Base-by-base conservation (phyloP, 2,113 vertebrate species). In the Megaceryle torquata region DNA sequence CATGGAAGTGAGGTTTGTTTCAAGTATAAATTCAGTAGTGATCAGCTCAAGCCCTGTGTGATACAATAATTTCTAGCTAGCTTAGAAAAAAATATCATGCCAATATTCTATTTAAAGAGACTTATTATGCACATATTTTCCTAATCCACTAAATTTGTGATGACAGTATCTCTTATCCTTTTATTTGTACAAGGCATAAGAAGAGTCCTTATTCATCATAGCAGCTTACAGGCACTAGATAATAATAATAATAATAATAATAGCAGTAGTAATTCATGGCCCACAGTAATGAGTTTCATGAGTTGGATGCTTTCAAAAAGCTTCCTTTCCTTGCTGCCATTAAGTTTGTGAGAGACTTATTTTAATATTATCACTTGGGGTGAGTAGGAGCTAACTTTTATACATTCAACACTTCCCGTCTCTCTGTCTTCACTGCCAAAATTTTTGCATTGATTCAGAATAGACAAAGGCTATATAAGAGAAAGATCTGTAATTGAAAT, bases 131-230 rank as follows among this genome's bases (percentile, higher is more conserved):
- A 74, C 22, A 11, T 78, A 75, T 33, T 86, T 89, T 82, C 67
- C 78, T 87, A 91, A 95, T 94, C 87, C 84, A 31, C 84, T 82
- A 65, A 33, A 93, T 82, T 76, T 85, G 71, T 91, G 63, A 60
- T 78, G 83, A 79, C 81, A 84, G n/a, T 77, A 59, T 82, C 50
- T 91, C 81, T 88, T 57, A 71, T 89, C 61, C 87, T 85, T 88
- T 89, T 82, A 60, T 91, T 95, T 77, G 53, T 54, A 37, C 26
- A 2, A 91, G 70, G 35, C 83, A 53, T 64, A 59, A 43, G 46
- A 67, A 33, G 64, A 84, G 78, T 28, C 74, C 29, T 87, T 95
- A 75, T 46, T 91, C 90, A 65, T 82, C 74, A 20, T 7, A 37
- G 84, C 81, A 71, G 67, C 70, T 82, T 71, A 79, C 50, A 80